Evolutionary conservation across 2,797 vertebrate genomes (phyloP).

Genomic region (Scleropages formosus): DNA sequence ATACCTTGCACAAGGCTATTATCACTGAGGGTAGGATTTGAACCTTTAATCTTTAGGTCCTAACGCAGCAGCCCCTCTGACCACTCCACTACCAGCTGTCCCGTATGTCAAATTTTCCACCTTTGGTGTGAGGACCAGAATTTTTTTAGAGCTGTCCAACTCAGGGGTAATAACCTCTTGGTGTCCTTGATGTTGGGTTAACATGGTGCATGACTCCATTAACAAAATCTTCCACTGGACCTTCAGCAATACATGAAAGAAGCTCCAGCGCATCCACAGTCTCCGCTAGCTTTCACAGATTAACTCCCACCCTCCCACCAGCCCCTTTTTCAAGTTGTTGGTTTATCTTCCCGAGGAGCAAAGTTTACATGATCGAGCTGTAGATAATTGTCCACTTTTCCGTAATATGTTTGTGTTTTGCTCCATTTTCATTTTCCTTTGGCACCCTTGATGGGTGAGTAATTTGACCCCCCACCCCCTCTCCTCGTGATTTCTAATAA

Average conservation of each 20-base stretch:
- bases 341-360: background rate
- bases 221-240: background rate
- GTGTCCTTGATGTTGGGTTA: background rate
- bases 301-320: background rate
- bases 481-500: slow-evolving; percentile 4
- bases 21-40: too few relatives aligned
- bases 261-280: background rate
- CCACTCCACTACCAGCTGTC: too few relatives aligned
- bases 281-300: background rate
- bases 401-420: background rate
- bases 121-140: too few relatives aligned
- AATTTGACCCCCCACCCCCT: background rate
- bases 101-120: background rate
- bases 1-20: too few relatives aligned
- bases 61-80: too few relatives aligned
- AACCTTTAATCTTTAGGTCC: too few relatives aligned
- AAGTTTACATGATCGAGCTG: background rate
- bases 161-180: background rate
- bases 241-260: background rate
- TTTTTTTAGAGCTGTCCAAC: too few relatives aligned
- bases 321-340: background rate
- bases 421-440: background rate
- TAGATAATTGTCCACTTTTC: slow-evolving; percentile 7
- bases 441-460: background rate
- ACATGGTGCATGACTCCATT: background rate